Conservation (phyloP, 2,113 vertebrate genomes). For the Thamnaconus septentrionalis region DNA sequence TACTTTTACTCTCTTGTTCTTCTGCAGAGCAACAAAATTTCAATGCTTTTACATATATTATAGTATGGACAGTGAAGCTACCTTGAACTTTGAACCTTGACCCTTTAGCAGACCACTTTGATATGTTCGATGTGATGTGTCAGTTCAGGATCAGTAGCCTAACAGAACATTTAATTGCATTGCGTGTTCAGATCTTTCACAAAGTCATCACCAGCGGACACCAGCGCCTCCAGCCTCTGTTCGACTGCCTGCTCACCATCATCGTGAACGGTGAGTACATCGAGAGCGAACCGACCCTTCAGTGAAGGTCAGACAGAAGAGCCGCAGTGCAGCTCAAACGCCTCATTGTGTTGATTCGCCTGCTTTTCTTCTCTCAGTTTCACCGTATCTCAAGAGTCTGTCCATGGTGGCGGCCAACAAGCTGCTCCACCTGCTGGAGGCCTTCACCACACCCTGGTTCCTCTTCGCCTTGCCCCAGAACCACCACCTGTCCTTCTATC, state of each 20-base stretch:
- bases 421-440: conserved; percentile 93
- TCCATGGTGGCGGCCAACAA: conserved; percentile 98
- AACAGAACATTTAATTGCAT: not conserved
- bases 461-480: conserved; percentile 89
- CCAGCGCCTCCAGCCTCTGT: conserved; percentile 93
- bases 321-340: not conserved
- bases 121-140: no score
- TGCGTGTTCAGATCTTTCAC: conserved; percentile 86
- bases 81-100: no score
- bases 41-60: no score
- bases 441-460: conserved; percentile 94
- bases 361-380: conserved; percentile 76
- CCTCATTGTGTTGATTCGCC: not conserved
- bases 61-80: no score
- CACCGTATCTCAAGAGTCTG: conserved; percentile 94
- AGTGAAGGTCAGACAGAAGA: conserved; percentile 10
- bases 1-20: no score
- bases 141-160: no score
- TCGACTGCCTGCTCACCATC: conserved; percentile 95
- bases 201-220: conserved; percentile 96
- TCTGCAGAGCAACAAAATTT: no score
- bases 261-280: conserved; percentile 88
- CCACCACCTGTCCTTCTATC: conserved; percentile 95
- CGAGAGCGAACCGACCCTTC: not conserved
- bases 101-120: no score